Conservation (phyloP, 2,888 invertebrate species). For the Lysandra bellargus region DNA sequence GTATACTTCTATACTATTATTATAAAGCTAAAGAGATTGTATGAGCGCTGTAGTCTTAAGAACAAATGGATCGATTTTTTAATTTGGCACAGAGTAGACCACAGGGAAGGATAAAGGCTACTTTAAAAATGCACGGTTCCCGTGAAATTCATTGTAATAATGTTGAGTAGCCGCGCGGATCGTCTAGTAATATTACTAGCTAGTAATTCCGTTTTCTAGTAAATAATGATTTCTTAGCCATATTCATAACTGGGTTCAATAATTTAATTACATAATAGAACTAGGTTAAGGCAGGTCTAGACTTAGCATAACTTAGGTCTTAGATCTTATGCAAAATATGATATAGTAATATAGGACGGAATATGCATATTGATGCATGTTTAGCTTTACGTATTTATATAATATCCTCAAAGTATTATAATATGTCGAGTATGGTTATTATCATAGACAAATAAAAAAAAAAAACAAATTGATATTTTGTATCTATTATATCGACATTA, state of each 20-base stretch:
- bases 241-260: conserved; percentile 1
- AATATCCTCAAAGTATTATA: too few relatives aligned
- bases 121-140: too few relatives aligned
- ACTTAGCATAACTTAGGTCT: conserved; percentile 19
- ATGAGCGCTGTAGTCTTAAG: neutral
- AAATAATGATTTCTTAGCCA: neutral
- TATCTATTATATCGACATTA: too few relatives aligned
- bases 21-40: neutral
- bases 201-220: neutral
- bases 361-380: neutral
- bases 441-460: too few relatives aligned
- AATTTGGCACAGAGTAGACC: too few relatives aligned
- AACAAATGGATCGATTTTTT: neutral
- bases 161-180: too few relatives aligned
- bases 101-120: too few relatives aligned
- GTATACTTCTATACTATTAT: neutral
- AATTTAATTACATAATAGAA: conserved; percentile 22
- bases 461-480: too few relatives aligned
- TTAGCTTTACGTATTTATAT: neutral
- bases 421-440: neutral
- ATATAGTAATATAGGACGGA: neutral
- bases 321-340: conserved; percentile 16
- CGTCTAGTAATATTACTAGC: neutral
- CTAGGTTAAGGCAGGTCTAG: conserved; percentile 25
- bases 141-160: too few relatives aligned